A percentile compares a stretch with the other conserved stretches of the same genome.
Evolutionary conservation across 1,140 invertebrate genomes (phyloP).

Genomic region (Bombus soroeensis): DNA sequence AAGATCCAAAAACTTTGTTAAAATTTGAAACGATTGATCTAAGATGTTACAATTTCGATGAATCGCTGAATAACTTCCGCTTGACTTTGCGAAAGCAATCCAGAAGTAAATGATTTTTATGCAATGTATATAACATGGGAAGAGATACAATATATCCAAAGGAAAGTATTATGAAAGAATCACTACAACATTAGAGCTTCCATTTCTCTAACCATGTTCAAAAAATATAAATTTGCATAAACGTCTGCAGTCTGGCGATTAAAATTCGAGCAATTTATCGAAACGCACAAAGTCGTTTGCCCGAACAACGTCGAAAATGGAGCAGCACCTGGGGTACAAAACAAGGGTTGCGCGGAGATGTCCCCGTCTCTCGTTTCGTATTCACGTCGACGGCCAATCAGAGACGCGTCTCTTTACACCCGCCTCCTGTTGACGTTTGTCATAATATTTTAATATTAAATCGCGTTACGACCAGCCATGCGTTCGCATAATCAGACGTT

Average conservation of each 20-base stretch:
- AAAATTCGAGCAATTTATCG: neutral
- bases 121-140: too few species aligned
- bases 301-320: constrained; percentile 30
- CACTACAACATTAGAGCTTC: too few species aligned
- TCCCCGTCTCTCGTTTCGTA: constrained; percentile 77
- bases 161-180: too few species aligned
- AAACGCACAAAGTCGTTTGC: neutral
- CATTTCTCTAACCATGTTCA: too few species aligned
- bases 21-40: neutral
- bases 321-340: constrained; percentile 46
- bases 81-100: too few species aligned
- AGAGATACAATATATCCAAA: too few species aligned
- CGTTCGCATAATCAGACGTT: constrained; percentile 82
- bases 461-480: constrained; percentile 82
- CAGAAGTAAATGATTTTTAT: too few species aligned
- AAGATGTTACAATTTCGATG: neutral
- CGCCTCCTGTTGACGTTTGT: constrained; percentile 83
- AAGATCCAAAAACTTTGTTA: neutral
- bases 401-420: constrained; percentile 74
- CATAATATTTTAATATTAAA: constrained; percentile 84
- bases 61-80: neutral
- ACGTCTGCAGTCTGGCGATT: neutral
- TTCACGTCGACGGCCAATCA: constrained; percentile 82
- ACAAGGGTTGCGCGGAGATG: constrained; percentile 47
- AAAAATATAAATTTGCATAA: neutral